Evolutionary conservation across 2,113 vertebrate species (phyloP).

Genomic region (Sinocyclocheilus anshuiensis): DNA sequence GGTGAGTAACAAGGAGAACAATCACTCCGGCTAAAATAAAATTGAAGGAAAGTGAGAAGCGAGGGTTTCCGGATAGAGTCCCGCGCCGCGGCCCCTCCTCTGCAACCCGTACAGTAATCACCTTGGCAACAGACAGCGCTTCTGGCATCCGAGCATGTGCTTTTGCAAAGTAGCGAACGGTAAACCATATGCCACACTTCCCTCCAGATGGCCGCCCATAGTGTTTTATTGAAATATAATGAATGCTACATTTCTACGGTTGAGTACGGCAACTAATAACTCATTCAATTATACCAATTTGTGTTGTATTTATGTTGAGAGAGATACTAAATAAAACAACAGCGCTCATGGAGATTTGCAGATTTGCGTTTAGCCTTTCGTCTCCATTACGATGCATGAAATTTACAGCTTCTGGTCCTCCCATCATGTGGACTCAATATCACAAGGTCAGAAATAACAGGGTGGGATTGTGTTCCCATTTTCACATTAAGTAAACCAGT

Average conservation of each 20-base stretch:
- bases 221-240: conserved; percentile 40
- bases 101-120: conserved; percentile 24
- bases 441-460: background rate
- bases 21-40: conserved; percentile 20
- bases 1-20: conserved; percentile 41
- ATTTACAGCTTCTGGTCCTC: background rate
- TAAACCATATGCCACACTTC: conserved; percentile 40
- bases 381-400: conserved; percentile 5
- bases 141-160: conserved; percentile 23
- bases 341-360: background rate
- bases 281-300: conserved; percentile 28
- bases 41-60: conserved; percentile 9
- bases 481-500: conserved; percentile 6
- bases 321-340: background rate
- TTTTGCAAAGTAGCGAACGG: conserved; percentile 13
- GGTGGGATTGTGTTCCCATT: background rate
- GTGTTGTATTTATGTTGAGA: background rate
- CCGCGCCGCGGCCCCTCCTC: conserved; percentile 10
- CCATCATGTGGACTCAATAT: background rate
- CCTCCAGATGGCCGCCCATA: conserved; percentile 44
- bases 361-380: conserved; percentile 18
- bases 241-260: conserved; percentile 36
- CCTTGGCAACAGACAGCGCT: conserved; percentile 44
- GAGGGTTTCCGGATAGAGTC: conserved; percentile 17
- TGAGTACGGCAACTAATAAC: conserved; percentile 18